Conservation (phyloP, 2,113 vertebrate genomes). For the Lethenteron camtschaticum region DNA sequence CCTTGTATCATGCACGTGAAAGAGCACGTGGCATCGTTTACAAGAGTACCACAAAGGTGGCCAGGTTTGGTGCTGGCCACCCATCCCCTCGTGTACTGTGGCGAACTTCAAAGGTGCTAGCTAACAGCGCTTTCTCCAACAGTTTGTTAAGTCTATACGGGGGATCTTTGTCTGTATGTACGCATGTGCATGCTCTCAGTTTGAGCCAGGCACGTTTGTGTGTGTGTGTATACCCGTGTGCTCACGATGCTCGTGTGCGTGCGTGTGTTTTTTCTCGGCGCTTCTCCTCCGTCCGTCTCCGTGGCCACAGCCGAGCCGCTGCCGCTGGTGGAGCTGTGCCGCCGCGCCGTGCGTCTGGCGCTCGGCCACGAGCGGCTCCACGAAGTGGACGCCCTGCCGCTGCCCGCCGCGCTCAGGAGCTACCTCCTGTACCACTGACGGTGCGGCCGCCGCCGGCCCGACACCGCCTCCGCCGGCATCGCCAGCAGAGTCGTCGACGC, state of each 20-base stretch:
- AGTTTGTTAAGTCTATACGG: too few species aligned
- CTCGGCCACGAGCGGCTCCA: slow-evolving; percentile 1
- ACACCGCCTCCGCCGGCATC: too few species aligned
- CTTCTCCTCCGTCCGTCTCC: too few species aligned
- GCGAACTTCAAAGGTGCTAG: too few species aligned
- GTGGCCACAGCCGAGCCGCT: not conserved
- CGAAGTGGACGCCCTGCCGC: slow-evolving; percentile 1
- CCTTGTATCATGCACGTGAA: too few species aligned
- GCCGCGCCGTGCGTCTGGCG: slow-evolving; percentile 2
- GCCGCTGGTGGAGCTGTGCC: slow-evolving; percentile 4
- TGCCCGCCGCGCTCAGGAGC: not conserved
- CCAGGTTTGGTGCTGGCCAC: too few species aligned
- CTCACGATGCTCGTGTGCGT: not conserved
- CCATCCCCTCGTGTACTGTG: too few species aligned
- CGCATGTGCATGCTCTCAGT: not conserved
- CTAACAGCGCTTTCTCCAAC: too few species aligned
- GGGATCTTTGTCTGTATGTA: not conserved
- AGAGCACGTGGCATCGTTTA: too few species aligned
- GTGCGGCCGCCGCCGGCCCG: not conserved
- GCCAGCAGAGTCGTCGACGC: too few species aligned
- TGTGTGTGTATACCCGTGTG: not conserved
- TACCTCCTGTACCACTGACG: slow-evolving; percentile 5
- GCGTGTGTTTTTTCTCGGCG: not conserved
- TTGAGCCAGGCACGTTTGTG: not conserved
- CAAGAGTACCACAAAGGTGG: too few species aligned